Evolutionary conservation across 2,888 invertebrate species (phyloP).

Genomic region (Perizoma affinitatum): DNA sequence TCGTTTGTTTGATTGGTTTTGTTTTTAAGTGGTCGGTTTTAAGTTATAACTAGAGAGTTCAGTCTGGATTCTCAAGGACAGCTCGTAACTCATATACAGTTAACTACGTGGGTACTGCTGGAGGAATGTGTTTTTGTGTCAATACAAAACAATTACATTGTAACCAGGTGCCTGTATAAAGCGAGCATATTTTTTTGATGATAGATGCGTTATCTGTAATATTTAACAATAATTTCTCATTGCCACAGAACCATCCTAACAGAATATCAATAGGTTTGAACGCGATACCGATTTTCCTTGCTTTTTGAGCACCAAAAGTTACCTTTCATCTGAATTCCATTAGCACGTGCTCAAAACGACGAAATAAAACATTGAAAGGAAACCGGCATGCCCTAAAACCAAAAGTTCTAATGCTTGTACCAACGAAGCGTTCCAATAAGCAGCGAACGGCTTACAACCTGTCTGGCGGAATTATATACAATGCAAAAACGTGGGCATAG

Average conservation of each 20-base stretch:
- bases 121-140: too few relatives aligned
- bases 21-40: conserved; percentile 1
- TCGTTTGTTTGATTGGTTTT: conserved; percentile 21
- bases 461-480: too few relatives aligned
- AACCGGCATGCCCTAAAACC: too few relatives aligned
- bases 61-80: neutral
- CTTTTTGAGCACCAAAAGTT: too few relatives aligned
- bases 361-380: too few relatives aligned
- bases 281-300: neutral
- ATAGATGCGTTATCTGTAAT: neutral
- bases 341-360: too few relatives aligned
- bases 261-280: neutral
- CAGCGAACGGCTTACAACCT: too few relatives aligned
- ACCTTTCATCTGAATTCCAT: too few relatives aligned
- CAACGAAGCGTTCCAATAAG: too few relatives aligned
- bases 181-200: neutral
- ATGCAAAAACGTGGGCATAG: too few relatives aligned
- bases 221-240: neutral
- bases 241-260: neutral
- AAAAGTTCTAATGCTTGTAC: too few relatives aligned
- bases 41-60: neutral
- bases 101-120: neutral
- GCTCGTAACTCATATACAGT: neutral
- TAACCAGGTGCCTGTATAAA: neutral
- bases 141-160: neutral